Evolutionary conservation across 2,888 invertebrate species (phyloP).

Genomic region (Lapara coniferarum): DNA sequence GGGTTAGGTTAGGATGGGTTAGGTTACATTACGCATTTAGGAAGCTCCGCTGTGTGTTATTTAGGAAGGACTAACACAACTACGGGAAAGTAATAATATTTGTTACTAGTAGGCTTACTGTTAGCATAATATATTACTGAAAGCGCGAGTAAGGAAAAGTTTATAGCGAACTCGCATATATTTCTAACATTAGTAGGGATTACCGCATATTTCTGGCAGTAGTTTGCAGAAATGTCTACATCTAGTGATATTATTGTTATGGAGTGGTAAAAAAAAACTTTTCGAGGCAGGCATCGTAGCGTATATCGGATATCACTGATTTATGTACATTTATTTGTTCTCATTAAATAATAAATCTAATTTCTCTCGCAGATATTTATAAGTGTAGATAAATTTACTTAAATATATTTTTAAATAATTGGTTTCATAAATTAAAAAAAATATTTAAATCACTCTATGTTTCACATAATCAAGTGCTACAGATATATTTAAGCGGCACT

Average conservation of each 20-base stretch:
- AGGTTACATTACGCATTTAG: background rate
- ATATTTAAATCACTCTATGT: conserved; percentile 50
- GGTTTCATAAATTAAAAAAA: conserved; percentile 41
- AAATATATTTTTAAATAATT: conserved; percentile 44
- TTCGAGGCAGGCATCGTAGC: conserved; percentile 55
- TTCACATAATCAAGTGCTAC: conserved; percentile 45
- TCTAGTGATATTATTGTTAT: conserved; percentile 50
- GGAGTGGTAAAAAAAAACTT: conserved; percentile 44
- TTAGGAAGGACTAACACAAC: too few relatives aligned
- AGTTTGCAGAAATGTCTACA: conserved; percentile 30
- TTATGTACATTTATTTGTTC: conserved; percentile 30
- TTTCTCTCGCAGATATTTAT: conserved; percentile 26
- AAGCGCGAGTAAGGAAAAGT: background rate
- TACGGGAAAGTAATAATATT: too few relatives aligned
- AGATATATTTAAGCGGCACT: conserved; percentile 52
- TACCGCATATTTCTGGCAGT: background rate
- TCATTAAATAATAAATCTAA: conserved; percentile 27
- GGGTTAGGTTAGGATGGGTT: background rate
- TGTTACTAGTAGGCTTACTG: too few relatives aligned
- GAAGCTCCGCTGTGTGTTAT: too few relatives aligned
- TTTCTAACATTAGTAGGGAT: background rate
- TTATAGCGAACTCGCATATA: too few relatives aligned
- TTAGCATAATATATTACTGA: background rate
- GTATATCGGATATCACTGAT: conserved; percentile 38
- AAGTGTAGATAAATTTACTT: conserved; percentile 29